Evolutionary conservation across 2,797 vertebrate genomes (phyloP), one percentile per base, ranked within the genome.

Genomic region (Pogoniulus pusillus): DNA sequence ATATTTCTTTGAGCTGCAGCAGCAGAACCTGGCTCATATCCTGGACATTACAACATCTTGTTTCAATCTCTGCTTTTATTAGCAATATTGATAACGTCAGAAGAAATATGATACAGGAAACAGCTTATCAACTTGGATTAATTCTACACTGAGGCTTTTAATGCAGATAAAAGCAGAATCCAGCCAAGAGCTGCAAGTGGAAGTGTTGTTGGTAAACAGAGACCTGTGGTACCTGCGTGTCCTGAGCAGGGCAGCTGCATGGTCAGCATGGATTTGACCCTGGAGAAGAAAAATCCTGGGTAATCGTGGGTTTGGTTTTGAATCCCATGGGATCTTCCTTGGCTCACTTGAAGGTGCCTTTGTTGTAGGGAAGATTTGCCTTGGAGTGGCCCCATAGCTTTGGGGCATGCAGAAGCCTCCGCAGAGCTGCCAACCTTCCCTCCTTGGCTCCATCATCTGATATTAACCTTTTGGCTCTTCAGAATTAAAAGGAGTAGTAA

Each of bases 11-110:
- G 91, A 88, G 83, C 78, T 86, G 82, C 91, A 65, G 93, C 91
- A 65, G 93, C 75, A 90, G 85, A 82, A 77, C 76, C 93, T 95
- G 91, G 87, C 83, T 95, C 86, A 39, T 88, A 77, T 95, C 91
- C 75, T 94, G 87, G 83, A 68, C 88, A 12, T 90, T 77, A 79
- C 81, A 77, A 74, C 92, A 94, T 91, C 41, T 70, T 88, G 90
- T 92, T 96, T 90, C 91, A 92, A 92, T 94, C 93, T 87, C 13
- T 93, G 30, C 62, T 94, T 94, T 93, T 95, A 94, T 95, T 90
- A 93, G 78, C 78, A 88, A 86, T 93, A 95, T 93, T 53, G 92
- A 92, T 95, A 96, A 92, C 7, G 2, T 80, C 80, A 69, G 82
- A 71, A 93, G 95, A 93, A 90, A 96, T 93, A 90, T 0, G 7